These are phyloP conservation scores for Eupeodes corollae DNA, from an alignment of 1,140 invertebrate genomes.

Conservation along the genomic window DNA sequence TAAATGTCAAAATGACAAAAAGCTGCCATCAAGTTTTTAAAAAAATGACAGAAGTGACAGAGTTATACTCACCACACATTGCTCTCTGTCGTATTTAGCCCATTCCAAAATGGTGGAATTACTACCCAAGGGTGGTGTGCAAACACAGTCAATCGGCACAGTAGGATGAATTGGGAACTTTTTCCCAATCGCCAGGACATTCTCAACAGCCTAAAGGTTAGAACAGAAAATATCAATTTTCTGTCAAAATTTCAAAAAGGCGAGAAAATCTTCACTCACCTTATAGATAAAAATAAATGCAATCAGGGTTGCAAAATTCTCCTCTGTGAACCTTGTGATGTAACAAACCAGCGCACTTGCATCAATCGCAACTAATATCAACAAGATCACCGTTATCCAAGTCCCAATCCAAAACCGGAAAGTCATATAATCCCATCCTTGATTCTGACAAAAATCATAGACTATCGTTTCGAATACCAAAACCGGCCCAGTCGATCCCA, in stretches of 20 bases:
- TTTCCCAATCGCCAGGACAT: constrained; percentile 72
- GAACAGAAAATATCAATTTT: constrained; percentile 2
- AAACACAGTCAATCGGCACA: constrained; percentile 54
- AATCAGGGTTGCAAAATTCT: constrained; percentile 97
- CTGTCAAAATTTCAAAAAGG: no score
- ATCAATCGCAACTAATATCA: constrained; percentile 88
- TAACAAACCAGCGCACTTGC: constrained; percentile 96
- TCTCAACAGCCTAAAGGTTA: constrained; percentile 59
- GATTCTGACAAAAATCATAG: constrained; percentile 84
- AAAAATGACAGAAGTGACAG: background rate
- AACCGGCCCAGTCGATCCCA: constrained; percentile 96
- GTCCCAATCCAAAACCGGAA: constrained; percentile 91
- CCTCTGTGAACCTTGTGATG: constrained; percentile 98
- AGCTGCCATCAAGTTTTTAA: no score
- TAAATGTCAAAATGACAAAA: no score
- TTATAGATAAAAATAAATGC: constrained; percentile 99
- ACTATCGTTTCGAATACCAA: constrained; percentile 97
- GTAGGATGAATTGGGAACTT: constrained; percentile 59
- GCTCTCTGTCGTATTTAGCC: constrained; percentile 48
- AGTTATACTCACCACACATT: constrained; percentile 50
- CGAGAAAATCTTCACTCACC: constrained; percentile 43
- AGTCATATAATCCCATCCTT: constrained; percentile 81
- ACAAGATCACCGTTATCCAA: constrained; percentile 79
- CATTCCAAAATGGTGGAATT: constrained; percentile 41
- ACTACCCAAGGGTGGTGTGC: constrained; percentile 40